Percentiles rank a stretch among this genome's conserved stretches.
These are phyloP conservation scores for Phenganax subtilis DNA, from an alignment of 92 coral and sea anemone genomes.

Conservation along the genomic window DNA sequence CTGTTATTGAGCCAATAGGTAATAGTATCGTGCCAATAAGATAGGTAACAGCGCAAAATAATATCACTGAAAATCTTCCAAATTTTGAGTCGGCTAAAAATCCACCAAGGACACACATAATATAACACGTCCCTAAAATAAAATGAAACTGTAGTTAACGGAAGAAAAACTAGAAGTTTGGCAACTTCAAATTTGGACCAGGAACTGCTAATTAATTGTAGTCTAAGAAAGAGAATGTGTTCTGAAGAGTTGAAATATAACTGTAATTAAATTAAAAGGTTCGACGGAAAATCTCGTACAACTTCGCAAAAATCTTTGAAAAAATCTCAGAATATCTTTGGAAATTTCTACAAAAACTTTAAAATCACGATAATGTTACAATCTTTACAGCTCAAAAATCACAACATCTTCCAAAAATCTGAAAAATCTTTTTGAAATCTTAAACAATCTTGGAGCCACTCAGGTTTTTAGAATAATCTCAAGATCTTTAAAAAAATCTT, in stretches of 20 bases:
- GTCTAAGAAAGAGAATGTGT: slow-evolving; percentile 24
- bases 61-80: slow-evolving; percentile 62
- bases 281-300: slow-evolving; percentile 47
- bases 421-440: no score
- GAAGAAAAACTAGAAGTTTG: no score
- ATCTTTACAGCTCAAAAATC: no score
- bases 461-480: no score
- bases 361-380: no score
- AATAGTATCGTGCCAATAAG: slow-evolving; percentile 62
- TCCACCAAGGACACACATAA: slow-evolving; percentile 69
- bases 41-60: neutral
- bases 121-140: slow-evolving; percentile 66
- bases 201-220: neutral
- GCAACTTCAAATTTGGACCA: neutral
- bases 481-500: no score
- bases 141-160: neutral
- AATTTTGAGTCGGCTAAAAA: slow-evolving; percentile 72
- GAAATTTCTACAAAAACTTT: no score
- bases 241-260: neutral
- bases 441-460: no score
- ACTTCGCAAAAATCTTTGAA: neutral
- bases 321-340: neutral
- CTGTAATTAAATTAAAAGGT: no score
- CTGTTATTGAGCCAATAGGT: slow-evolving; percentile 51
- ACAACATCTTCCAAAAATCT: no score